A percentile compares a stretch with the other conserved stretches of the same genome.
phyloP scores from a whole-genome alignment of 1,140 invertebrate species.

The Argopecten irradians region DNA sequence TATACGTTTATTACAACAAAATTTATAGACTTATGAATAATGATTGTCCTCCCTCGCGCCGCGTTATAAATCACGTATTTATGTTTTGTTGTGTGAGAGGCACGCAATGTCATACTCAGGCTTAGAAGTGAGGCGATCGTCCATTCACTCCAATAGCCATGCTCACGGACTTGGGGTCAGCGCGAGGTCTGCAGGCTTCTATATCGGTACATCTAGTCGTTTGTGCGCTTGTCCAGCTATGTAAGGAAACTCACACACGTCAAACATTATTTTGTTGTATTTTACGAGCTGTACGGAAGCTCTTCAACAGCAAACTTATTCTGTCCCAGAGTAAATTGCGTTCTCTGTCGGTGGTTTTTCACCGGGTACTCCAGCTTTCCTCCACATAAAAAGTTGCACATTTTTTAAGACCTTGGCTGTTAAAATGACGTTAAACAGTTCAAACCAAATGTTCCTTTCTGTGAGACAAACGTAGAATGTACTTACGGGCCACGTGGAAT shows the following conservation, averaged over 20 bases:
- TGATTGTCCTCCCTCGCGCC: not conserved
- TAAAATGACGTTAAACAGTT: no score
- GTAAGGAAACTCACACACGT: not conserved
- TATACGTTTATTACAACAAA: no score
- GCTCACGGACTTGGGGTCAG: not conserved
- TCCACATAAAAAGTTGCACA: no score
- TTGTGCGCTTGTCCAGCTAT: not conserved
- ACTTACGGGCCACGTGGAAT: no score
- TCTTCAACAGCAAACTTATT: not conserved
- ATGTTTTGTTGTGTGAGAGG: not conserved
- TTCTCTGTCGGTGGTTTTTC: no score
- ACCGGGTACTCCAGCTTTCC: no score
- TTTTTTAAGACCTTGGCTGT: no score
- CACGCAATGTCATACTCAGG: not conserved
- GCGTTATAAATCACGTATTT: not conserved
- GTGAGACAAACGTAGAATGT: no score
- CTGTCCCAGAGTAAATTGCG: no score
- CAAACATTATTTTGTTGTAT: not conserved
- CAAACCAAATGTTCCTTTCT: no score
- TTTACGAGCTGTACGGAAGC: not conserved
- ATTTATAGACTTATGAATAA: no score
- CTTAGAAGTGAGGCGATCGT: not conserved
- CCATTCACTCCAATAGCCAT: slow-evolving; percentile 8
- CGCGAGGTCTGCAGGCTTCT: not conserved
- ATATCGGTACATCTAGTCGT: slow-evolving; percentile 21